Evolutionary conservation across 2,113 vertebrate genomes (phyloP).

Genomic region (Sardina pilchardus): DNA sequence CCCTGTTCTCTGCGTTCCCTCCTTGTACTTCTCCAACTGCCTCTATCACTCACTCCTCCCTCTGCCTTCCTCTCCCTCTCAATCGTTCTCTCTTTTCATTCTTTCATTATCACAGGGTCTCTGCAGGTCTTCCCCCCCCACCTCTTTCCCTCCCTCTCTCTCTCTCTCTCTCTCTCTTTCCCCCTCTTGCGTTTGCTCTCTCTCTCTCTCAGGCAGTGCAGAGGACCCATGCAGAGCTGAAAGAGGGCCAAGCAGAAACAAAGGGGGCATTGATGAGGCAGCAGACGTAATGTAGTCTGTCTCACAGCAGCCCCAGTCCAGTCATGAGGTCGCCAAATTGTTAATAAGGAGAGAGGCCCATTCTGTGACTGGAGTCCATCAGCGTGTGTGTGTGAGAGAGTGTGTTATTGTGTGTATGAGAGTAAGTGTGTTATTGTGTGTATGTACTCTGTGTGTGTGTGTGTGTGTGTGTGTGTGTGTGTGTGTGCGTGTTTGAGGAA

Average conservation of each 20-base stretch:
- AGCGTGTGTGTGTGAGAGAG: conserved; percentile 1
- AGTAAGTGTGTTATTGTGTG: conserved; percentile 28
- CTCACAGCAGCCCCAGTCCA: conserved; percentile 65
- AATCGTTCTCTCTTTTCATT: conserved; percentile 12
- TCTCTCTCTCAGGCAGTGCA: conserved; percentile 57
- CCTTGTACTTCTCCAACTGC: conserved; percentile 48
- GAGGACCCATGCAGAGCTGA: conserved; percentile 68
- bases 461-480: conserved; percentile 35
- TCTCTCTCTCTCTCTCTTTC: neutral
- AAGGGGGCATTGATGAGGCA: conserved; percentile 71
- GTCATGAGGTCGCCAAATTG: conserved; percentile 72
- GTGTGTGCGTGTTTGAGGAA: conserved; percentile 24
- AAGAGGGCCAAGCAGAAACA: conserved; percentile 71
- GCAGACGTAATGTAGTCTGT: conserved; percentile 68
- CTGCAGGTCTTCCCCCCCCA: conserved; percentile 22
- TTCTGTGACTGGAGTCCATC: conserved; percentile 29
- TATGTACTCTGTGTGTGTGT: conserved; percentile 35
- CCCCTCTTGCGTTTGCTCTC: neutral
- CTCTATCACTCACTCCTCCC: conserved; percentile 35
- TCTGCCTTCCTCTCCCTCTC: conserved; percentile 29
- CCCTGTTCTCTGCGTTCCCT: conserved; percentile 34
- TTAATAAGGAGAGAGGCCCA: conserved; percentile 58
- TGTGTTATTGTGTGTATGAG: conserved; percentile 47
- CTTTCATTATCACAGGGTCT: conserved; percentile 13
- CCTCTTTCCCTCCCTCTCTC: neutral